Base-by-base conservation (phyloP, 2,113 vertebrate genomes). In the Bothrops jararaca region DNA sequence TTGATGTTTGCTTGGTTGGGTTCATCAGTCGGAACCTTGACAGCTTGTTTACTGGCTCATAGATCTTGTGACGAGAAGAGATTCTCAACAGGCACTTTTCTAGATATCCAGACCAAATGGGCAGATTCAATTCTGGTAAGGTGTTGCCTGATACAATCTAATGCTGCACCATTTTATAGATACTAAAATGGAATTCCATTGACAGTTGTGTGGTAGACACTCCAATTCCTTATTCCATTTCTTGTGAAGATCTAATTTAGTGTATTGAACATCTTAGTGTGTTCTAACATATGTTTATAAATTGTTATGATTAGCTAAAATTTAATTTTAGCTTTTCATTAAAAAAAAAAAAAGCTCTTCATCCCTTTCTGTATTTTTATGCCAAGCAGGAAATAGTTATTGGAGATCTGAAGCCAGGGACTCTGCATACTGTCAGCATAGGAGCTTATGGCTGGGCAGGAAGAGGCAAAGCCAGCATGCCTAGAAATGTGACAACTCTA, bases 381-480 rank as follows among this genome's bases (percentile, higher is more conserved):
- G 45, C 74, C 69, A 58, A 89, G 86, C 94, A 99, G 99, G 99
- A 99, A 48, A 97, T 99, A 91, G 97, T 98, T 26, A 97, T 99
- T 0, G 96, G 97, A 22, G 96, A 98, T 89, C 97, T 99, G 93
- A 98, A 98, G 92, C 98, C 99, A 56, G 98, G 98, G 95, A 97
- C 98, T 0, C 97, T 96, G 0, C 99, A 99, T 94, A 97, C 97
- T 0, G 98, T 99, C 48, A 98, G 98, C 0, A 95, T 99, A 20
- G 98, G 98, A 88, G 98, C 99, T 0, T 98, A 98, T 2, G 96
- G 98, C 89, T 98, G 97, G 98, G 97, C 97, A 0, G 98, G 98
- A 69, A 98, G 98, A 91, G 98, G 99, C 24, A 96, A 98, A 88
- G 98, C 98, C 89, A 99, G 99, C 96, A 97, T 98, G 97, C 98